Evolutionary conservation across 2,113 vertebrate genomes (phyloP).

Genomic region (Arizona elegans): DNA sequence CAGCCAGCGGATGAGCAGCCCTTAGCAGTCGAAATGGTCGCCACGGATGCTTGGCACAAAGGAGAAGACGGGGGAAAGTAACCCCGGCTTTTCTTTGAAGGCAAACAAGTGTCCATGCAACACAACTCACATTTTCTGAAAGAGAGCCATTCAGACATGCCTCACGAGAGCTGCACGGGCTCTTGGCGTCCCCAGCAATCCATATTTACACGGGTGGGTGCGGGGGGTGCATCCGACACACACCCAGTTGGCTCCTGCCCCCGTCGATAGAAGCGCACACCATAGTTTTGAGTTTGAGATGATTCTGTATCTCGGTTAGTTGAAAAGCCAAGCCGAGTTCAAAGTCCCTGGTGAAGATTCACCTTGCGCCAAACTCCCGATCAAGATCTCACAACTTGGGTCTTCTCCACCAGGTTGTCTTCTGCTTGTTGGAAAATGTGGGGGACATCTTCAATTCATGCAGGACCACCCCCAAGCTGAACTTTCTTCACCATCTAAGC

Average conservation of each 20-base stretch:
- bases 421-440: slow-evolving; percentile 41
- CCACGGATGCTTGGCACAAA: background rate
- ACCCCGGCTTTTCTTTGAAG: slow-evolving; percentile 24
- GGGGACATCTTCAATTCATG: slow-evolving; percentile 1
- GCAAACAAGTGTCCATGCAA: slow-evolving; percentile 36
- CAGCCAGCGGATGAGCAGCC: slow-evolving; percentile 51
- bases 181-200: slow-evolving; percentile 45
- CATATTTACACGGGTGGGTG: background rate
- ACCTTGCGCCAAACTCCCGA: slow-evolving; percentile 8
- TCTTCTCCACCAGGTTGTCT: slow-evolving; percentile 25
- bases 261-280: slow-evolving; percentile 43
- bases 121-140: slow-evolving; percentile 56
- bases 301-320: slow-evolving; percentile 58
- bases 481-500: background rate
- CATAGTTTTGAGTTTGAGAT: slow-evolving; percentile 20
- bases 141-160: slow-evolving; percentile 41
- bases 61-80: too few relatives aligned
- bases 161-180: slow-evolving; percentile 45
- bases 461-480: background rate
- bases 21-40: slow-evolving; percentile 46
- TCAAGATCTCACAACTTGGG: slow-evolving; percentile 23
- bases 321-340: slow-evolving; percentile 60
- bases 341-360: slow-evolving; percentile 55
- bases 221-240: background rate
- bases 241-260: slow-evolving; percentile 54